Evolutionary conservation across 2,797 vertebrate species (phyloP).

Genomic region (Cossypha niveicapilla): DNA sequence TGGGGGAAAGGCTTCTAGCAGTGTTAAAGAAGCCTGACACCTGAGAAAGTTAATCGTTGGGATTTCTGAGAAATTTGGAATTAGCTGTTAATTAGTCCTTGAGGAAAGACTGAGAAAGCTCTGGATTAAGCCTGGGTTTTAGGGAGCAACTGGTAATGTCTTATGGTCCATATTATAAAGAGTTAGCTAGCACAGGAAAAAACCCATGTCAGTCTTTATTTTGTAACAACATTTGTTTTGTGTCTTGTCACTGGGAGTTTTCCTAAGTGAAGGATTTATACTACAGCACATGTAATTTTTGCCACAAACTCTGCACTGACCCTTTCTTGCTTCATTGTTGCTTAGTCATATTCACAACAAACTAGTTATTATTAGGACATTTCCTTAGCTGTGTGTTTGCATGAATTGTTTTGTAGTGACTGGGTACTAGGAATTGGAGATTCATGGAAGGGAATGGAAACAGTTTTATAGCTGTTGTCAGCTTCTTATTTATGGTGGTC

Average conservation of each 20-base stretch:
- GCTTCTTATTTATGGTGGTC: conserved; percentile 78
- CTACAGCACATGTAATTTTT: neutral
- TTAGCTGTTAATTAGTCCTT: neutral
- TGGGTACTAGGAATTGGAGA: conserved; percentile 39
- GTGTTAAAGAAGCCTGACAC: neutral
- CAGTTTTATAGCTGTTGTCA: conserved; percentile 75
- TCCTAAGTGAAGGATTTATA: neutral
- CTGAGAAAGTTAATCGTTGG: neutral
- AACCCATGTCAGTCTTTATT: rapidly evolving
- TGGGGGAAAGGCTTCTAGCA: neutral
- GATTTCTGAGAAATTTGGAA: neutral
- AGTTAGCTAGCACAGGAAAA: neutral
- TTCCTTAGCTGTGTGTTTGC: conserved; percentile 34
- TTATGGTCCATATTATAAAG: neutral
- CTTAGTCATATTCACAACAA: conserved; percentile 52
- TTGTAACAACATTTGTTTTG: neutral
- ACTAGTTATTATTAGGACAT: conserved; percentile 18
- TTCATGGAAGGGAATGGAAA: conserved; percentile 71
- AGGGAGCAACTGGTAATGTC: neutral
- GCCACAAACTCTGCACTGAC: neutral
- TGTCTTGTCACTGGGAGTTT: neutral
- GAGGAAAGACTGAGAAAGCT: neutral
- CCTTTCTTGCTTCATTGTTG: neutral
- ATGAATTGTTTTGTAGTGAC: conserved; percentile 63
- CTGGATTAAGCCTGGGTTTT: neutral